phyloP scores from a whole-genome alignment of 2,888 invertebrate species.

The Ommatoiulus sabulosus region DNA sequence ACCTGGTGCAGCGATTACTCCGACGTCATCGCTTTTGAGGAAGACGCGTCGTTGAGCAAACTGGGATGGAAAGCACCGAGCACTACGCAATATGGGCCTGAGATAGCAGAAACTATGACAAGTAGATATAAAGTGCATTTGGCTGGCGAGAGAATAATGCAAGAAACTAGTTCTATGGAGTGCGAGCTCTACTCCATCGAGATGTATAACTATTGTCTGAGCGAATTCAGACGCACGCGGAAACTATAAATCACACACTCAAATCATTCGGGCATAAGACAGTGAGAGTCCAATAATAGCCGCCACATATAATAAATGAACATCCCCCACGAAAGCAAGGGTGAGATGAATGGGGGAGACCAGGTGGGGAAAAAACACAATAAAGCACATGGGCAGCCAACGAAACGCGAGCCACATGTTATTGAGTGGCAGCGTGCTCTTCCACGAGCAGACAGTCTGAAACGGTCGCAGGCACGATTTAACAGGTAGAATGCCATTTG shows the following conservation, averaged over 20 bases:
- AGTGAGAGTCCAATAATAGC: constrained; percentile 54
- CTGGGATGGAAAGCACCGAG: background rate
- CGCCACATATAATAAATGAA: constrained; percentile 55
- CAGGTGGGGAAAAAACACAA: constrained; percentile 44
- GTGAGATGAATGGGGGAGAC: background rate
- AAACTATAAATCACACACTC: constrained; percentile 53
- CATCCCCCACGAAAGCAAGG: constrained; percentile 44
- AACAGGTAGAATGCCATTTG: background rate
- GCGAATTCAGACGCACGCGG: constrained; percentile 49
- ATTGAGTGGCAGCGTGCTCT: background rate
- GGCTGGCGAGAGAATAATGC: constrained; percentile 25
- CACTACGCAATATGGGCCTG: background rate
- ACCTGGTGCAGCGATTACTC: too few species aligned
- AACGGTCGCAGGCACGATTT: background rate
- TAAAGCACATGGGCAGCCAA: constrained; percentile 41
- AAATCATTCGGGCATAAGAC: constrained; percentile 55
- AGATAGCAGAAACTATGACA: constrained; percentile 18
- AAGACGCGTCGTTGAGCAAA: background rate
- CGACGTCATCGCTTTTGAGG: background rate
- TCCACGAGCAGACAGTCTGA: background rate
- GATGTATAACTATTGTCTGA: constrained; percentile 48
- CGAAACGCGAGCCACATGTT: background rate
- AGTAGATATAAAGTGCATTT: constrained; percentile 47
- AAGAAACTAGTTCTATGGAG: constrained; percentile 10
- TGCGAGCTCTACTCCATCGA: constrained; percentile 29